These are phyloP conservation scores for Palythoa heliodiscus DNA, from an alignment of 92 coral and sea anemone species.

Conservation along the genomic window DNA sequence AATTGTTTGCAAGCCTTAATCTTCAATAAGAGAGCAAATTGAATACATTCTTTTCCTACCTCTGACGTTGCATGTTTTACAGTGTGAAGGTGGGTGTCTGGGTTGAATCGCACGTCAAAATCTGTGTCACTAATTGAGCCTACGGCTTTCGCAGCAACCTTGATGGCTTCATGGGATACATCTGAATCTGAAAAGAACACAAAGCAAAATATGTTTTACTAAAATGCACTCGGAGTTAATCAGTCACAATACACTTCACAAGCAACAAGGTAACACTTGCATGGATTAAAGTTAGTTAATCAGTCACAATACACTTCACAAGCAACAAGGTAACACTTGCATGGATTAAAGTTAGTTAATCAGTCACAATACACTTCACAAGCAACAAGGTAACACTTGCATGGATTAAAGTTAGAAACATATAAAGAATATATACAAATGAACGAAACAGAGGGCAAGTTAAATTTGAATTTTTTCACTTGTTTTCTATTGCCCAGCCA, in stretches of 20 bases:
- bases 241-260: not conserved
- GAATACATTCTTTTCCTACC: conserved; percentile 46
- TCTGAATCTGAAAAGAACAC: conserved; percentile 55
- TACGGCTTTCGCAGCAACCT: conserved; percentile 82
- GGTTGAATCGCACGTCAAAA: conserved; percentile 96
- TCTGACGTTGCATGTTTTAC: conserved; percentile 88
- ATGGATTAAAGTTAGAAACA: too few species aligned
- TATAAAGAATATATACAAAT: too few species aligned
- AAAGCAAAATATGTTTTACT: not conserved
- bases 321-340: too few species aligned
- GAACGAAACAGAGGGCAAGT: too few species aligned
- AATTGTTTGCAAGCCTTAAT: too few species aligned
- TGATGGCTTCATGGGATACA: conserved; percentile 90
- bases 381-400: too few species aligned
- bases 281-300: too few species aligned
- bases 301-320: not conserved
- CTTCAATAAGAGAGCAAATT: not conserved
- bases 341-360: too few species aligned
- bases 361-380: not conserved
- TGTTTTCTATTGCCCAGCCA: too few species aligned
- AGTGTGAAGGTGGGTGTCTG: conserved; percentile 83
- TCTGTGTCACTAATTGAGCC: conserved; percentile 92
- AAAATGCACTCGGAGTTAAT: not conserved
- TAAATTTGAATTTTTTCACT: too few species aligned
- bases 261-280: too few species aligned